These are phyloP conservation scores for Pilophorus perplexus DNA, from an alignment of 2,888 invertebrate species.

Conservation along the genomic window DNA sequence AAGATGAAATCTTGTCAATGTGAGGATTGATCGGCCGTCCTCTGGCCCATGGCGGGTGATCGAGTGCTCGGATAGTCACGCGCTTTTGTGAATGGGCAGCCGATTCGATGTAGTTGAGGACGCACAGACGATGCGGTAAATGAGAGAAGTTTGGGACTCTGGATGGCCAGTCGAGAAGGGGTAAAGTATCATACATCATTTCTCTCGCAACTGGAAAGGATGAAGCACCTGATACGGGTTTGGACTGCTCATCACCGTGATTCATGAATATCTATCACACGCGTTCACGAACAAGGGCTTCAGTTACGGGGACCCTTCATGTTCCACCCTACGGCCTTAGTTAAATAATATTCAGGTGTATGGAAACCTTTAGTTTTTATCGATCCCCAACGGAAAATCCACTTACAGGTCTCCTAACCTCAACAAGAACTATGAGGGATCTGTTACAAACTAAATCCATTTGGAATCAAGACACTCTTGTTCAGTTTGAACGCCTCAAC, in stretches of 20 bases:
- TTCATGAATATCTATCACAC: conserved; percentile 20
- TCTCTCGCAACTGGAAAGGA: conserved; percentile 6
- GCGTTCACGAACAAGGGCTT: conserved; percentile 3
- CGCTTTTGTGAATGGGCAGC: not conserved
- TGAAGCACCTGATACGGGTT: not conserved
- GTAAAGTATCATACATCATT: conserved; percentile 15
- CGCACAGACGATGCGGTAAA: conserved; percentile 16
- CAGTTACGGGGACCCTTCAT: too few relatives aligned
- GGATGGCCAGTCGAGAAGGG: not conserved
- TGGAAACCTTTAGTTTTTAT: too few relatives aligned
- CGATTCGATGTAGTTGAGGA: not conserved
- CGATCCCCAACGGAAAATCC: too few relatives aligned
- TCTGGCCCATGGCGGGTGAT: not conserved
- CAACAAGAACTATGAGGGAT: too few relatives aligned
- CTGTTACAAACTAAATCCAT: too few relatives aligned
- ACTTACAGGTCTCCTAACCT: too few relatives aligned
- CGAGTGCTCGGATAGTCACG: not conserved
- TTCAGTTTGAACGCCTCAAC: too few relatives aligned
- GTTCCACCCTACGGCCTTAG: too few relatives aligned
- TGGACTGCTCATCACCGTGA: conserved; percentile 4
- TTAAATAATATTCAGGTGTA: too few relatives aligned
- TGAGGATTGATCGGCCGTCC: conserved; percentile 5
- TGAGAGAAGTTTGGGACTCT: conserved; percentile 1
- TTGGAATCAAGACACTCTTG: too few relatives aligned
- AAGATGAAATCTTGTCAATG: conserved; percentile 5